phyloP scores from a whole-genome alignment of 2,797 vertebrate genomes.

The Falco rusticolus region DNA sequence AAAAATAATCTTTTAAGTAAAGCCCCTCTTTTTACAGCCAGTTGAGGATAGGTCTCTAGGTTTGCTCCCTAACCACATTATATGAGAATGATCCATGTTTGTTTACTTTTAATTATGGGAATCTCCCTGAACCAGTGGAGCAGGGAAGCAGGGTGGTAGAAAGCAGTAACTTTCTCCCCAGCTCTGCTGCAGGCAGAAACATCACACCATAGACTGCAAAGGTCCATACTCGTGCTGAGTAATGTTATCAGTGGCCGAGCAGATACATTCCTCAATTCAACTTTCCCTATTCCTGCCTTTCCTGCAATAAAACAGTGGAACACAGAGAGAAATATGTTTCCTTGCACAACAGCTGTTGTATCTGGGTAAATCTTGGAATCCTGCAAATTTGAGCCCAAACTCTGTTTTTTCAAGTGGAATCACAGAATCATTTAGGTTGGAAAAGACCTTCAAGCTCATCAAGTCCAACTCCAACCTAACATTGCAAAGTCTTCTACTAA shows the following conservation, averaged over 20 bases:
- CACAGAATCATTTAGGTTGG: no score
- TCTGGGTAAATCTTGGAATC: background rate
- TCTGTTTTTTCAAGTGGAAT: background rate
- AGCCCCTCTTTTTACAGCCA: background rate
- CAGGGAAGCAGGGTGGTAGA: background rate
- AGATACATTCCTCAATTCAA: background rate
- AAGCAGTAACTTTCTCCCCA: background rate
- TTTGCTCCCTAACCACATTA: background rate
- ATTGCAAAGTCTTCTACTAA: no score
- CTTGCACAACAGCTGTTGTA: background rate
- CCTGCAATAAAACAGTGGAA: background rate
- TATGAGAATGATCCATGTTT: background rate
- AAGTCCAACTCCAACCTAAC: no score
- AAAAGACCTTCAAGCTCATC: no score
- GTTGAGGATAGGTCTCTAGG: background rate
- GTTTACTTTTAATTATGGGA: background rate
- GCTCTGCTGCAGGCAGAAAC: background rate
- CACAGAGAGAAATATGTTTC: background rate
- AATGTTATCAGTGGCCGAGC: background rate
- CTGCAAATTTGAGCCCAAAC: background rate
- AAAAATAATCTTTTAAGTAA: background rate
- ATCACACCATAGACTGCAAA: background rate
- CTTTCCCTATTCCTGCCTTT: background rate
- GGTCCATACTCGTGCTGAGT: background rate
- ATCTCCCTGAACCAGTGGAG: background rate